A percentile compares a stretch with the other conserved stretches of the same genome.
phyloP scores from a whole-genome alignment of 2,888 invertebrate species.

The Thymelicus acteon region DNA sequence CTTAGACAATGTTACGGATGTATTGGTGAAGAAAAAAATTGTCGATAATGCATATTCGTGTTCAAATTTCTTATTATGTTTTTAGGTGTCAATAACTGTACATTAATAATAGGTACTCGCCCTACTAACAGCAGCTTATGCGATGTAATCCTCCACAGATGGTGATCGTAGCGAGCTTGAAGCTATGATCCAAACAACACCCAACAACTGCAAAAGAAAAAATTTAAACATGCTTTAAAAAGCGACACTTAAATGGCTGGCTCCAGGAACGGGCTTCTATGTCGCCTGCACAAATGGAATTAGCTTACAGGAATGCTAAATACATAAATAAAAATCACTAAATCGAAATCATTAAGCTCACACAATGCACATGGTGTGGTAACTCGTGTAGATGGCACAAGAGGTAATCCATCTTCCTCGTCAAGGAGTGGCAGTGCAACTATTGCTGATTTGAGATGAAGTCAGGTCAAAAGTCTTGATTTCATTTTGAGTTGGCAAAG shows the following conservation, averaged over 20 bases:
- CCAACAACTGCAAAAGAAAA: slow-evolving; percentile 86
- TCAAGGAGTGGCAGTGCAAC: slow-evolving; percentile 9
- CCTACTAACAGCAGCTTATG: slow-evolving; percentile 78
- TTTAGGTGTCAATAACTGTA: slow-evolving; percentile 35
- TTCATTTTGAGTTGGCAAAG: slow-evolving; percentile 14
- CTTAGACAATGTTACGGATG: neutral
- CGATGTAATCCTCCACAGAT: slow-evolving; percentile 85
- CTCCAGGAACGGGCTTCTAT: slow-evolving; percentile 78
- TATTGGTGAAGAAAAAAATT: neutral
- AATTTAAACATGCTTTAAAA: slow-evolving; percentile 85
- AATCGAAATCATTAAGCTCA: slow-evolving; percentile 63
- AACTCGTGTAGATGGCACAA: slow-evolving; percentile 10
- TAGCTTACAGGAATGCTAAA: slow-evolving; percentile 78
- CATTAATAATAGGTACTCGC: slow-evolving; percentile 57
- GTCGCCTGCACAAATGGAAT: slow-evolving; percentile 80
- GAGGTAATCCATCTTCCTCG: slow-evolving; percentile 13
- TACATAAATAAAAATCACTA: slow-evolving; percentile 64
- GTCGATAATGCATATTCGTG: neutral
- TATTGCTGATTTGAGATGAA: slow-evolving; percentile 16
- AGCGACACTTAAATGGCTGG: slow-evolving; percentile 69
- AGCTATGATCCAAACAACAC: slow-evolving; percentile 85
- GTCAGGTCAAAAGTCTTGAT: neutral
- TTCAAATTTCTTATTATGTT: neutral
- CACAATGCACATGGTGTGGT: slow-evolving; percentile 42
- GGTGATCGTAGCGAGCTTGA: slow-evolving; percentile 86